Base-by-base conservation (phyloP, 2,888 invertebrate species). In the Tachina grossa region DNA sequence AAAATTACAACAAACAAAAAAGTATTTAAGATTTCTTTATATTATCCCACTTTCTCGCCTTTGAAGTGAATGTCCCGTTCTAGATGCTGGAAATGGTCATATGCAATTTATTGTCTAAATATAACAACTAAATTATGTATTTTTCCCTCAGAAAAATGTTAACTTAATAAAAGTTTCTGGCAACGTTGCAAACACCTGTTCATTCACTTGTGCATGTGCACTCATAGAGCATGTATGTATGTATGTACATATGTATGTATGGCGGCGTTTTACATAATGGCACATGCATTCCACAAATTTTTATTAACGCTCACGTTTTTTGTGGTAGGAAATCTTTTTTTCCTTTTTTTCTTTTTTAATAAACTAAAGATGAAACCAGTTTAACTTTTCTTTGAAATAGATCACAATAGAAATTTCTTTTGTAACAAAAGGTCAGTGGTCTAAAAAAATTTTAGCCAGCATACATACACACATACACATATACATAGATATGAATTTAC, bases 401-500 rank as follows among this genome's bases (percentile, higher is more conserved):
- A 55, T 43, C 53, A 47, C 71, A 65, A 55, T 63, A 79, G 59
- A 78, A 68, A 61, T 78, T 63, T 63, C n/a, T 61, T 78, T 71
- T 53, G 55, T 51, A 59, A 11, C 16, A 77, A 79, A 79, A 71
- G 79, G 71, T 71, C 71, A 79, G 71, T 55, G 63, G 63, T 79
- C 71, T 47, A 22, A 31, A 65, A 49, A 31, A 31, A 55, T 22
- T 16, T 53, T 22, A 13, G 31, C 31, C 31, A 31, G 6, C 31
- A 31, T 4, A 41, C 11, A 45, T 4, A 59, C 9, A 39, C 4
- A 31, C 0, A 19, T 47, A 47, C 19, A 19, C 13, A 45, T 13
- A 10, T 31, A 31, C 4, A 4, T 31, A 3, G 0, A 31, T 31
- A 49, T 9, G 49, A n/a, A 53, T 19, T 53, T 51, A 51, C 51